Conservation (phyloP, 2,797 vertebrate genomes). For the Enteromius trimaculatus region DNA sequence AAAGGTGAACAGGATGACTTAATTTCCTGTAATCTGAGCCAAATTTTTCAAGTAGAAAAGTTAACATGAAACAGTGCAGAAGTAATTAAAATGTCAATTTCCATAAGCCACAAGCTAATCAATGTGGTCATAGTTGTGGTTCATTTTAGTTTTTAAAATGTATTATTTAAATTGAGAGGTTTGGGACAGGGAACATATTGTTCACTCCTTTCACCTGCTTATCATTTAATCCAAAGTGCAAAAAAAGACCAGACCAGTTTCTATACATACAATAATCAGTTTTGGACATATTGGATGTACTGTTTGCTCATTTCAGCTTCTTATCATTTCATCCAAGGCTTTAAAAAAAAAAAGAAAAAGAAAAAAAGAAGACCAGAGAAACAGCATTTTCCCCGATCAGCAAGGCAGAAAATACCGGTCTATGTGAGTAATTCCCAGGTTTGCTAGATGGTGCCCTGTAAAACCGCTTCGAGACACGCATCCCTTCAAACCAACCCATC, state of each 20-base stretch:
- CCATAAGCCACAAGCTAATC: neutral
- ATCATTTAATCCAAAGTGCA: neutral
- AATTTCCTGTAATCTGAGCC: neutral
- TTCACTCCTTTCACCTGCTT: neutral
- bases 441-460: conserved; percentile 39
- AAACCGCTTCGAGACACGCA: conserved; percentile 29
- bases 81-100: neutral
- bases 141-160: neutral
- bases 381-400: conserved; percentile 50
- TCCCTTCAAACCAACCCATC: conserved; percentile 45
- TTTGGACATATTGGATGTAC: neutral
- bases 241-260: neutral
- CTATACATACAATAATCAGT: neutral
- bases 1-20: neutral
- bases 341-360: neutral
- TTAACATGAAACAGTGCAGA: neutral
- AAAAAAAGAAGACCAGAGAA: conserved; percentile 36
- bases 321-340: conserved; percentile 14
- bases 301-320: neutral
- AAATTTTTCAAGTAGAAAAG: neutral
- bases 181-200: neutral
- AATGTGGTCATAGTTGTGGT: neutral
- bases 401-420: conserved; percentile 42
- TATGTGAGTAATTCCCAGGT: conserved; percentile 24
- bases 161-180: neutral